Base-by-base conservation (phyloP, 2,113 vertebrate species). In the Nycticorax nycticorax region DNA sequence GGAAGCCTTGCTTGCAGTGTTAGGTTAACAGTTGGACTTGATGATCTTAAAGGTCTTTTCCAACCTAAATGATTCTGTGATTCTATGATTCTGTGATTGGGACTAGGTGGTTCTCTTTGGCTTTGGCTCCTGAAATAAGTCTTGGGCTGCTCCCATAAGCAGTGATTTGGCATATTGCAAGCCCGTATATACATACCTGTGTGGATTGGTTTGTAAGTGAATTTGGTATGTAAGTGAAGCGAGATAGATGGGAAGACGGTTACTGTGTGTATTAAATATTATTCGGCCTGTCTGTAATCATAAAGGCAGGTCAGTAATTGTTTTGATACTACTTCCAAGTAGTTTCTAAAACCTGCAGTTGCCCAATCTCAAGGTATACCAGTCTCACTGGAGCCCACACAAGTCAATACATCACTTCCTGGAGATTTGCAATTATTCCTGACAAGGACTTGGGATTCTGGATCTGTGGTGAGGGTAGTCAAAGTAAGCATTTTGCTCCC, bases 311-410 rank as follows among this genome's bases (percentile, higher is more conserved):
- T 59, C 72, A 92, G 9, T 24, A 69, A 62, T 56, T 87, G 17
- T 55, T 84, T 53, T 62, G 30, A 12, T 74, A 24, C 16, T 48
- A 27, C 18, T 83, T 47, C 21, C 57, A 68, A 39, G 16, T 7
- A 52, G 19, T 45, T 90, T 78, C 66, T 88, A 52, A 89, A 85
- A 83, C 11, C 53, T 79, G 76, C 27, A 14, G 0, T 0, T 69
- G 33, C 32, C 21, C 18, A n/a, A 0, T 33, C 14, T 68, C 62
- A 72, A 50, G 16, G 21, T 43, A 47, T 3, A 50, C 0, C 0
- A 0, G 10, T 52, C 45, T 73, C n/a, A 57, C 4, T 50, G 23
- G 28, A 83, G 19, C 18, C 63, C 28, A 59, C 28, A 10, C 14
- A 85, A 88, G 48, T 37, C 53, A 67, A 37, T 52, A 37, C 1